phyloP scores from a whole-genome alignment of 2,113 vertebrate species.

The Bubo blakistoni region DNA sequence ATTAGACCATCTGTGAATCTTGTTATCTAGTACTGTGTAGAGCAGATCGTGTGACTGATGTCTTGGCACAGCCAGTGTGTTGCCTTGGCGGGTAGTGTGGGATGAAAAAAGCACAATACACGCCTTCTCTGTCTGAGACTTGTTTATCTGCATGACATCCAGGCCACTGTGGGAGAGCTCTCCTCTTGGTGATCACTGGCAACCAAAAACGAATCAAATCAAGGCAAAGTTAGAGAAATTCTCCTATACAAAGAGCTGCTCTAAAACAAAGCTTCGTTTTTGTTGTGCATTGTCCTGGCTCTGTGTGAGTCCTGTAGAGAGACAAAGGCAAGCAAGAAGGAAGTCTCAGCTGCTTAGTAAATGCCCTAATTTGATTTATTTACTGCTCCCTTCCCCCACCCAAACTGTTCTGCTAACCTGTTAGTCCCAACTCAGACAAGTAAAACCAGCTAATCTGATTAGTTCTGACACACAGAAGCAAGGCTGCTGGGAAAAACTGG shows the following conservation, averaged over 20 bases:
- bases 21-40: neutral
- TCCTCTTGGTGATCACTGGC: neutral
- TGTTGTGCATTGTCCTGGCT: constrained; percentile 44
- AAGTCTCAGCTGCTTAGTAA: constrained; percentile 44
- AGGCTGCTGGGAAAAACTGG: constrained; percentile 43
- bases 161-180: neutral
- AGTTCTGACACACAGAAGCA: constrained; percentile 55
- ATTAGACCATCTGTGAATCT: constrained; percentile 3
- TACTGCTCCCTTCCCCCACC: constrained; percentile 39
- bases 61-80: constrained; percentile 6
- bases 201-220: constrained; percentile 11
- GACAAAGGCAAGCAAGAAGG: constrained; percentile 43
- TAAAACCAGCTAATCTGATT: constrained; percentile 58
- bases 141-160: constrained; percentile 2
- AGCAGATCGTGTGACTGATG: neutral
- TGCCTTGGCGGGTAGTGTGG: neutral
- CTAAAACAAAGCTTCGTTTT: constrained; percentile 46
- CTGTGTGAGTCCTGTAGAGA: constrained; percentile 33
- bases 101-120: constrained; percentile 35
- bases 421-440: constrained; percentile 62
- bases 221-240: constrained; percentile 30
- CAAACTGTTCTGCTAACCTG: constrained; percentile 53
- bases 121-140: neutral
- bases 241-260: constrained; percentile 19
- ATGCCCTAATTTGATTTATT: constrained; percentile 56